Conservation (phyloP, 2,888 invertebrate genomes). For the Caradrina kadenii region DNA sequence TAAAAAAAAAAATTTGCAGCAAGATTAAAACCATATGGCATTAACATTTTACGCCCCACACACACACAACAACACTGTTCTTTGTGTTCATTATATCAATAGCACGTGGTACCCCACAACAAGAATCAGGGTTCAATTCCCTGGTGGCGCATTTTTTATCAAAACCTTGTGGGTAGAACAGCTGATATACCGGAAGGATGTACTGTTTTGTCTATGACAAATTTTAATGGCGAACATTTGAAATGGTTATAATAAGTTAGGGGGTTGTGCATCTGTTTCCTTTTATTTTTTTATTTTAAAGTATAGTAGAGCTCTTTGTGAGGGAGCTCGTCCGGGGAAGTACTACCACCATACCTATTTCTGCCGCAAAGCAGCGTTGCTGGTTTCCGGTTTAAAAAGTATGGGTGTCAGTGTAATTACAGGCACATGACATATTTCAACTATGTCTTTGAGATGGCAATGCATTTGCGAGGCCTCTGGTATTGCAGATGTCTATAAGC, state of each 20-base stretch:
- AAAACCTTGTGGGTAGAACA: constrained; percentile 41
- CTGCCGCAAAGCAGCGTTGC: too few relatives aligned
- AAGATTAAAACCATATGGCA: constrained; percentile 7
- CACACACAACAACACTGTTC: background rate
- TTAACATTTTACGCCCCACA: background rate
- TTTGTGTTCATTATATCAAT: constrained; percentile 23
- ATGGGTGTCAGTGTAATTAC: too few relatives aligned
- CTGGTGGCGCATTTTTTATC: constrained; percentile 57
- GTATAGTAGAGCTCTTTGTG: background rate
- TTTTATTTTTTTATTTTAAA: background rate
- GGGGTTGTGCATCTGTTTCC: constrained; percentile 14
- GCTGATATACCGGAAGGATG: constrained; percentile 63
- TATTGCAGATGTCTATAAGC: too few relatives aligned
- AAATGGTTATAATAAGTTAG: constrained; percentile 9
- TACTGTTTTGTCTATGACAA: constrained; percentile 38
- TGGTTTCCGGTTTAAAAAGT: too few relatives aligned
- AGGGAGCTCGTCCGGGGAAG: too few relatives aligned
- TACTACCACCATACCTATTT: too few relatives aligned
- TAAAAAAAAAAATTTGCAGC: background rate
- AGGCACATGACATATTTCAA: too few relatives aligned
- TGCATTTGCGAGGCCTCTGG: too few relatives aligned
- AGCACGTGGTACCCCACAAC: constrained; percentile 43
- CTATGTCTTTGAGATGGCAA: too few relatives aligned
- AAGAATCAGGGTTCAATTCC: constrained; percentile 45
- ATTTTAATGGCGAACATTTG: constrained; percentile 35